Conservation (phyloP, 1,140 invertebrate species). For the Carposina sasakii region DNA sequence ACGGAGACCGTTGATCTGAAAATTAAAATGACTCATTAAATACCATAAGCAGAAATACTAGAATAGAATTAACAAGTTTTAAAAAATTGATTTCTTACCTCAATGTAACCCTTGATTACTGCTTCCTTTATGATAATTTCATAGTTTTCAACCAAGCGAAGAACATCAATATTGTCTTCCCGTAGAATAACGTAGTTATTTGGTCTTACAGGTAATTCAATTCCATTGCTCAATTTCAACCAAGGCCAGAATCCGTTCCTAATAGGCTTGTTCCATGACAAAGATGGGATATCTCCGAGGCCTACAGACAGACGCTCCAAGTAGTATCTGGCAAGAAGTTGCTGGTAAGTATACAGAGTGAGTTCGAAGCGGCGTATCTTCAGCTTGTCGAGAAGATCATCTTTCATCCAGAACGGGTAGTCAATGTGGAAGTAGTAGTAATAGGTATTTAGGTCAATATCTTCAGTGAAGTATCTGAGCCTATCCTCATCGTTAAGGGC, state of each 20-base stretch:
- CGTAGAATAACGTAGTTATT: constrained; percentile 72
- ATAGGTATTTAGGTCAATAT: constrained; percentile 79
- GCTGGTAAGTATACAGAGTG: constrained; percentile 75
- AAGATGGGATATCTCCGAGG: constrained; percentile 70
- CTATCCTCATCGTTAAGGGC: constrained; percentile 52
- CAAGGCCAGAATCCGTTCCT: constrained; percentile 76
- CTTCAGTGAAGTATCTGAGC: constrained; percentile 79
- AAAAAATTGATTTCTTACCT: constrained; percentile 32
- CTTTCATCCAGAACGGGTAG: constrained; percentile 78
- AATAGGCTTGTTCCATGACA: constrained; percentile 69
- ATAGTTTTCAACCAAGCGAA: constrained; percentile 69
- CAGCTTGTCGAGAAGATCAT: constrained; percentile 64
- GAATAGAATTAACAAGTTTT: not conserved
- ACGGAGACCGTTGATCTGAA: constrained; percentile 48
- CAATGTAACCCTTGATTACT: constrained; percentile 77
- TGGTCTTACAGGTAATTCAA: constrained; percentile 75
- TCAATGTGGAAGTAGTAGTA: constrained; percentile 80
- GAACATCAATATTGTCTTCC: constrained; percentile 64
- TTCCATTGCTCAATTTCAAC: constrained; percentile 76
- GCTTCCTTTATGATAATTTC: constrained; percentile 77
- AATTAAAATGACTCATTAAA: constrained; percentile 8
- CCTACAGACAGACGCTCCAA: constrained; percentile 78
- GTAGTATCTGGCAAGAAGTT: constrained; percentile 77
- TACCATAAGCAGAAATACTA: constrained; percentile 2
- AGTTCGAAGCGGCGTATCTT: constrained; percentile 75